phyloP scores from a whole-genome alignment of 2,888 invertebrate genomes.

The Drosophila parthenogenetica region DNA sequence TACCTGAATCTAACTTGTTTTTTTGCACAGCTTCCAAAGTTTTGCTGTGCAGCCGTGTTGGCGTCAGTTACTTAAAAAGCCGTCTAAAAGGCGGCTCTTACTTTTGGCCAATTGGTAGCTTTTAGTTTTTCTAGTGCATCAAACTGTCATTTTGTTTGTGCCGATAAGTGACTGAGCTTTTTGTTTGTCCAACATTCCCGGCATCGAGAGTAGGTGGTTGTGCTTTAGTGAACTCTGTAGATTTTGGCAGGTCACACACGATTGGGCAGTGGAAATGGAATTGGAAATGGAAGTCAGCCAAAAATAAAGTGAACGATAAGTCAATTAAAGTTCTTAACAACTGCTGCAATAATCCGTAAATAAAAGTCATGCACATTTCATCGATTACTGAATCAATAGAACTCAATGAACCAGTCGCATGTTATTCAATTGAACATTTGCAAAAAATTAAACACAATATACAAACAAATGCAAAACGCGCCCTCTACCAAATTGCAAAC shows the following conservation, averaged over 20 bases:
- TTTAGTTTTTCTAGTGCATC: constrained; percentile 51
- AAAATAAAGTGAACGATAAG: background rate
- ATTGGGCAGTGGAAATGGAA: background rate
- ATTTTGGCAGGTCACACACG: constrained; percentile 41
- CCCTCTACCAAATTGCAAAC: constrained; percentile 20
- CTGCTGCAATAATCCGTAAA: constrained; percentile 37
- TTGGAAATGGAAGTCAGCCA: background rate
- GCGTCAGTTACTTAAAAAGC: constrained; percentile 35
- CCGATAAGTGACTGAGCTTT: constrained; percentile 37
- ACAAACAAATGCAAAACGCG: constrained; percentile 63
- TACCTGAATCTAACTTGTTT: constrained; percentile 29
- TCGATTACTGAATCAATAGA: constrained; percentile 20
- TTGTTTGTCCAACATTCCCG: constrained; percentile 12
- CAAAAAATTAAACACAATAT: constrained; percentile 71
- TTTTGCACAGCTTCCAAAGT: constrained; percentile 25
- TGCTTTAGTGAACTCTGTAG: constrained; percentile 49
- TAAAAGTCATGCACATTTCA: constrained; percentile 44
- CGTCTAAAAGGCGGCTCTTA: constrained; percentile 47
- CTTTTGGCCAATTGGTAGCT: constrained; percentile 40
- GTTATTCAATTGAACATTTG: constrained; percentile 77
- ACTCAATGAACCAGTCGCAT: constrained; percentile 66
- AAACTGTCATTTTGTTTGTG: constrained; percentile 58
- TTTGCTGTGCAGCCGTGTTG: constrained; percentile 50
- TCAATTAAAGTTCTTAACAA: constrained; percentile 36
- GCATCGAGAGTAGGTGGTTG: constrained; percentile 36